Conservation (phyloP, 2,888 invertebrate species). For the Limnephilus rhombicus region DNA sequence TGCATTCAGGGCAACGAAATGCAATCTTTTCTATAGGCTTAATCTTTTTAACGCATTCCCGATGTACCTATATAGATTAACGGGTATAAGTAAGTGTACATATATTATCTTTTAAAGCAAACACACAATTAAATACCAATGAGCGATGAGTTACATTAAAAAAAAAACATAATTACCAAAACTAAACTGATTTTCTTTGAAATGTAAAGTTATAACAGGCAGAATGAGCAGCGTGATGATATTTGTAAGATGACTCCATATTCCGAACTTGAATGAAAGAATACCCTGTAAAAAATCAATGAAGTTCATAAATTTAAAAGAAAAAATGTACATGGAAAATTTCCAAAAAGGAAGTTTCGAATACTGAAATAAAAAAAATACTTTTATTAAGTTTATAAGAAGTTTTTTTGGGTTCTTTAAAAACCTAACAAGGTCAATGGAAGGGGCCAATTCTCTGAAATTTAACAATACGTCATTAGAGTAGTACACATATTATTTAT, state of each 20-base stretch:
- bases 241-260: slow-evolving; percentile 86
- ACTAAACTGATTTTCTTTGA: slow-evolving; percentile 87
- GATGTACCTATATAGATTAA: background rate
- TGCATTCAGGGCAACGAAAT: too few relatives aligned
- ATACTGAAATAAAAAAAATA: background rate
- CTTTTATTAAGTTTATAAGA: background rate
- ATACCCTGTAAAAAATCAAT: slow-evolving; percentile 80
- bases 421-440: background rate
- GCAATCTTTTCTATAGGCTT: too few relatives aligned
- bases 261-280: slow-evolving; percentile 83
- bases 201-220: slow-evolving; percentile 88
- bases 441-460: background rate
- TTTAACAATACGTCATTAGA: background rate
- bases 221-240: slow-evolving; percentile 86
- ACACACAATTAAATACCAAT: background rate
- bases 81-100: background rate
- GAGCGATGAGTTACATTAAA: background rate
- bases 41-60: background rate
- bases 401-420: background rate
- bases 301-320: slow-evolving; percentile 26
- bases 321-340: background rate
- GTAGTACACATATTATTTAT: background rate
- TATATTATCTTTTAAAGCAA: background rate
- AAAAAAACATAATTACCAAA: slow-evolving; percentile 79
- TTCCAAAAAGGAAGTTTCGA: background rate